Conservation (phyloP, 2,113 vertebrate genomes). For the Pyxicephalus adspersus region DNA sequence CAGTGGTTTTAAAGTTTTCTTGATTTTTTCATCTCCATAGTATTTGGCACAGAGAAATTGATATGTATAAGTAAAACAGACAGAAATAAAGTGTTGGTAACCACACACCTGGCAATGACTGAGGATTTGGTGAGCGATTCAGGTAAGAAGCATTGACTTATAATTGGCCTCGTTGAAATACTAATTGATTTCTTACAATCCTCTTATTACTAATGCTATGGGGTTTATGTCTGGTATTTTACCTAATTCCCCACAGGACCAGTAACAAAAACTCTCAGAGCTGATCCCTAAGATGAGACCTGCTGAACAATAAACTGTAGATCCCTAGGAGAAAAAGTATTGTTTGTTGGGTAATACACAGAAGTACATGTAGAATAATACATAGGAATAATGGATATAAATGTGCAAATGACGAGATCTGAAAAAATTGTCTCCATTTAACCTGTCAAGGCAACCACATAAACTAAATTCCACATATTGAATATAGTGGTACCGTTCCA, state of each 20-base stretch:
- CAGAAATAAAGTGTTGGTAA: neutral
- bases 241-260: slow-evolving; percentile 33
- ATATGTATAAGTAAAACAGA: too few relatives aligned
- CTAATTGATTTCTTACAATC: slow-evolving; percentile 42
- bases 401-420: too few relatives aligned
- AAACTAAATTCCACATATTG: too few relatives aligned
- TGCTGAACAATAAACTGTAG: neutral
- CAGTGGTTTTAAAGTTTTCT: too few relatives aligned
- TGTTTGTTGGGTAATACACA: neutral
- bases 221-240: slow-evolving; percentile 27
- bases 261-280: slow-evolving; percentile 33
- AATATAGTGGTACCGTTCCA: too few relatives aligned
- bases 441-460: too few relatives aligned
- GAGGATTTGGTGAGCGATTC: slow-evolving; percentile 36
- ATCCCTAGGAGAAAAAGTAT: neutral
- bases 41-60: too few relatives aligned
- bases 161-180: slow-evolving; percentile 33
- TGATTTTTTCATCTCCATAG: too few relatives aligned
- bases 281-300: slow-evolving; percentile 28
- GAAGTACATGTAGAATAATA: neutral
- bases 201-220: slow-evolving; percentile 45
- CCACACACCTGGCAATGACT: slow-evolving; percentile 34
- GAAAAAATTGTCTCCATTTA: too few relatives aligned
- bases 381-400: neutral
- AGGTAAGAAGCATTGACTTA: slow-evolving; percentile 15